Evolutionary conservation across 2,797 vertebrate species (phyloP), one percentile per base, ranked within the genome.

Genomic region (Lutjanus campechanus): DNA sequence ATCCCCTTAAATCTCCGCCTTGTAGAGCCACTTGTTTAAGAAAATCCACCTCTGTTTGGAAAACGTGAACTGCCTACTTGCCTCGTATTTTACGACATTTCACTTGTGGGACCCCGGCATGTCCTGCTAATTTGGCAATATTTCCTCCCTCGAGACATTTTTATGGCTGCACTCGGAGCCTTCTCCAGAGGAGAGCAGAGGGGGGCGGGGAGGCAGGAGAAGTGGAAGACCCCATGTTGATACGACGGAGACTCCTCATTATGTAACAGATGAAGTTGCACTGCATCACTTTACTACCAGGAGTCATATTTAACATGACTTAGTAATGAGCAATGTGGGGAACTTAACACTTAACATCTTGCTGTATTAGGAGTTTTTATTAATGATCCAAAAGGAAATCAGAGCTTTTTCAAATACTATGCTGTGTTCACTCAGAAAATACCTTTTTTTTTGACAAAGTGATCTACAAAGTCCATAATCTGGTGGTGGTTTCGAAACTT

Each of bases 41-140:
- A 81, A 87, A 82, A 90, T 65, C 81, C 79, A 81, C 62, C 69
- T 76, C 84, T 69, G 71, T 80, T 79, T 76, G 71, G 77, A 49
- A 80, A 88, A 88, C 1, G 56, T 76, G 51, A 79, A 83, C 82
- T 60, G 71, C 75, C 82, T 80, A 69, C 84, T 90, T 82, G 77
- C 75, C 62, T 90, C 85, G 72, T 90, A 91, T 91, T 95, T 94
- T 84, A 94, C 56, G 36, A 79, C 80, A 73, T 80, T 90, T 91
- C 87, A 85, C 89, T 91, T 67, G 88, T 61, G 71, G 88, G 89
- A 91, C 85, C 87, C 79, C 64, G 53, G 88, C 81, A 77, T 90
- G 90, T 91, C 89, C 89, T 73, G 90, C 90, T 94, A 95, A 95
- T 96, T 93, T 94, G 92, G 87, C 89, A 92, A 88, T 94, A 95